These are phyloP conservation scores for Plagodis pulveraria DNA, from an alignment of 2,888 invertebrate genomes.

Conservation along the genomic window DNA sequence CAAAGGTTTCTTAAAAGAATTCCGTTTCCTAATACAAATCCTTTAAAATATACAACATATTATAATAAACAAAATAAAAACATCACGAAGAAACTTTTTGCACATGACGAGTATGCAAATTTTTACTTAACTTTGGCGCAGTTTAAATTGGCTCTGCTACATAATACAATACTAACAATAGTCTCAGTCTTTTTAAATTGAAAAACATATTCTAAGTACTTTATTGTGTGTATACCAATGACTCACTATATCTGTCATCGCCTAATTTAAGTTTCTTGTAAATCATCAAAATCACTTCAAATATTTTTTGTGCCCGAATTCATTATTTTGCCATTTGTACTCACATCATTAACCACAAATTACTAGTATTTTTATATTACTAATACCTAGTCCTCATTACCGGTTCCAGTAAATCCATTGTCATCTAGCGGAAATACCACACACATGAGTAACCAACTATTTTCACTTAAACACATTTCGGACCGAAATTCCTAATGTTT, in stretches of 20 bases:
- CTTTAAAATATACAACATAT: too few species aligned
- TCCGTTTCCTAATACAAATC: too few species aligned
- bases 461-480: background rate
- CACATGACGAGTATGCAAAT: too few species aligned
- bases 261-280: background rate
- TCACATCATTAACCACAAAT: conserved; percentile 26
- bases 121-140: too few species aligned
- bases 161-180: too few species aligned
- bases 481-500: too few species aligned
- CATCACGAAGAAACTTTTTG: too few species aligned
- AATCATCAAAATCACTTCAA: background rate
- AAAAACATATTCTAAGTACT: too few species aligned
- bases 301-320: conserved; percentile 5
- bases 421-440: conserved; percentile 50
- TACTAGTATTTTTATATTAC: conserved; percentile 3
- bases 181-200: too few species aligned
- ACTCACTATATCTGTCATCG: background rate
- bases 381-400: conserved; percentile 27
- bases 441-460: conserved; percentile 29
- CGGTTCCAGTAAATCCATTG: conserved; percentile 34
- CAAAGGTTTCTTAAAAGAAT: too few species aligned
- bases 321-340: conserved; percentile 29
- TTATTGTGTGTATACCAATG: background rate
- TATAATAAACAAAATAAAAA: too few species aligned
- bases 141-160: too few species aligned